Percentiles rank a stretch among this genome's conserved stretches.
phyloP scores from a whole-genome alignment of 1,140 invertebrate genomes.

The Leptestheria dahalacensis region DNA sequence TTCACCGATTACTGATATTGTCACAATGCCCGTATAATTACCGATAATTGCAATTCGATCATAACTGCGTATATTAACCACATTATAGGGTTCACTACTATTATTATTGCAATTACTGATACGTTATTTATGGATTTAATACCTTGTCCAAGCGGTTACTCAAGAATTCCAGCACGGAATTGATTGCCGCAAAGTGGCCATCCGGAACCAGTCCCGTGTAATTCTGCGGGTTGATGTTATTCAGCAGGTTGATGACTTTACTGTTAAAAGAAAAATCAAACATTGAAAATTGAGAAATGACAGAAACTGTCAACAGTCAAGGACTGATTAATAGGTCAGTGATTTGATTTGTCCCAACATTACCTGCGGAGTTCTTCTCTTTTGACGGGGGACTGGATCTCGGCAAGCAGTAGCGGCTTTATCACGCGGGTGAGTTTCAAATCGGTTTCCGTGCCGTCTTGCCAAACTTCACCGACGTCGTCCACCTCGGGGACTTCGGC shows the following conservation, averaged over 20 bases:
- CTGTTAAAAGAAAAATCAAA: conserved; percentile 26
- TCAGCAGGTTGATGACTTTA: conserved; percentile 42
- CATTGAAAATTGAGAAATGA: conserved; percentile 13
- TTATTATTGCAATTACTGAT: conserved; percentile 3
- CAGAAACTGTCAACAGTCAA: no score
- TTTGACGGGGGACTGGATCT: background rate
- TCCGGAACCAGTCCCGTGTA: conserved; percentile 37
- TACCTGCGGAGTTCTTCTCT: background rate
- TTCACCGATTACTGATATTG: no score
- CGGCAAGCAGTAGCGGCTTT: background rate
- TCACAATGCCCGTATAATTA: no score
- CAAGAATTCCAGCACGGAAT: conserved; percentile 47
- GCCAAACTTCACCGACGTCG: background rate
- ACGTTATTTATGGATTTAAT: no score
- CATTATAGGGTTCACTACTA: background rate
- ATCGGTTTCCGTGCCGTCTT: background rate
- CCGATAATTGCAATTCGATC: no score
- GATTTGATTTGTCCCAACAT: background rate
- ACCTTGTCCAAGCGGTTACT: conserved; percentile 38
- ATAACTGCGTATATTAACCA: no score
- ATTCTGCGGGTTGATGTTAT: conserved; percentile 32
- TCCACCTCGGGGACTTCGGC: background rate
- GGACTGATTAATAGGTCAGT: no score
- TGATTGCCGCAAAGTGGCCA: conserved; percentile 51
- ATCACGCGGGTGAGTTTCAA: background rate